phyloP scores from a whole-genome alignment of 2,113 vertebrate species.

The Gulo gulo region DNA sequence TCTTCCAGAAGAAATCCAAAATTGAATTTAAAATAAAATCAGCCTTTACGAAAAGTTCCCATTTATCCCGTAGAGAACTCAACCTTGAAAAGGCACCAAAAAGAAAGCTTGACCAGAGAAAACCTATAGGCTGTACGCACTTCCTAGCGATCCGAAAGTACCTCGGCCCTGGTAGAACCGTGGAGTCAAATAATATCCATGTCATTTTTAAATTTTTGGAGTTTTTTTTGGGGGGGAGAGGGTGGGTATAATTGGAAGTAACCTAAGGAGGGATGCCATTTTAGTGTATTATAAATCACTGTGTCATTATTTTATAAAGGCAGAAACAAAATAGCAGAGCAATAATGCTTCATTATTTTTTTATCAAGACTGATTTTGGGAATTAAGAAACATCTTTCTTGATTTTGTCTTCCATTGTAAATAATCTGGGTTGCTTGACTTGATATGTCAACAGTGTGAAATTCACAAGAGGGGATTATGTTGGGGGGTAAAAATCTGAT shows the following conservation, averaged over 20 bases:
- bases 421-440: constrained; percentile 36
- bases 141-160: neutral
- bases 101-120: neutral
- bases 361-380: neutral
- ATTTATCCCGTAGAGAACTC: neutral
- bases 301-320: constrained; percentile 59
- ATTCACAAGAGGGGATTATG: constrained; percentile 61
- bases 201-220: neutral
- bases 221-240: accelerated
- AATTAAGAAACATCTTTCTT: constrained; percentile 1
- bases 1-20: constrained; percentile 42
- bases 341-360: neutral
- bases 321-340: neutral
- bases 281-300: constrained; percentile 34
- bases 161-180: neutral
- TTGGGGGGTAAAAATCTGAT: neutral
- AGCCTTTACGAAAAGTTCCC: constrained; percentile 5
- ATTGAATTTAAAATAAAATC: constrained; percentile 52
- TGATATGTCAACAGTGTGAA: constrained; percentile 44
- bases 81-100: neutral
- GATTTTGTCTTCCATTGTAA: constrained; percentile 49
- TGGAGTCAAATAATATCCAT: neutral
- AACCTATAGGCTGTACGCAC: neutral
- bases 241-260: neutral
- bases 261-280: neutral